These are phyloP conservation scores for Agelastica alni DNA, from an alignment of 2,888 invertebrate genomes.

Conservation along the genomic window DNA sequence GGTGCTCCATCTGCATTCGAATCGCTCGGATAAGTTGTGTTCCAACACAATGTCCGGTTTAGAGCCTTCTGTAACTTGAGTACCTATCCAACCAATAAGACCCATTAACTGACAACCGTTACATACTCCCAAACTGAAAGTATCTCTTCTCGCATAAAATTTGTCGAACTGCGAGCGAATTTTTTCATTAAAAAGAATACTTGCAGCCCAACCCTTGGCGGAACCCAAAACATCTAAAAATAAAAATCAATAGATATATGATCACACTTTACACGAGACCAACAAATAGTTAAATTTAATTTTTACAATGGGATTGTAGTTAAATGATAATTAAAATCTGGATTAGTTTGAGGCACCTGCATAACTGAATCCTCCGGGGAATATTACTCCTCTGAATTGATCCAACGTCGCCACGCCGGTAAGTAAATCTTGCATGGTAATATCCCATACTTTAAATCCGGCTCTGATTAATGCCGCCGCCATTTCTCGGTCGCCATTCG, in stretches of 20 bases:
- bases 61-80: constrained; percentile 46
- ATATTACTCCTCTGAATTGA: constrained; percentile 84
- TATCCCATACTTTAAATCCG: constrained; percentile 90
- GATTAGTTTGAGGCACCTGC: constrained; percentile 78
- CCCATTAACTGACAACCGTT: constrained; percentile 98
- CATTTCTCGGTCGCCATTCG: constrained; percentile 98
- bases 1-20: constrained; percentile 68
- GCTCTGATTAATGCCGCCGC: constrained; percentile 85
- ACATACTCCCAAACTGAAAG: constrained; percentile 96
- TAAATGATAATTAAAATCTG: neutral
- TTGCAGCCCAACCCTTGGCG: constrained; percentile 97
- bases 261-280: too few species aligned
- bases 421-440: constrained; percentile 91
- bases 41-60: constrained; percentile 72
- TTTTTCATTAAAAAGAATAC: constrained; percentile 78
- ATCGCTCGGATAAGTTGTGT: constrained; percentile 88
- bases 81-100: constrained; percentile 87
- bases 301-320: neutral
- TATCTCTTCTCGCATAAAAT: constrained; percentile 75
- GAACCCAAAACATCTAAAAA: constrained; percentile 88
- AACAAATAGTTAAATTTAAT: too few species aligned
- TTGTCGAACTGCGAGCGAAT: constrained; percentile 76
- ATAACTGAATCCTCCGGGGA: constrained; percentile 99
- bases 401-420: constrained; percentile 72
- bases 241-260: too few species aligned